These are phyloP conservation scores for Nemoura dubitans DNA, from an alignment of 2,888 invertebrate species.

Conservation along the genomic window DNA sequence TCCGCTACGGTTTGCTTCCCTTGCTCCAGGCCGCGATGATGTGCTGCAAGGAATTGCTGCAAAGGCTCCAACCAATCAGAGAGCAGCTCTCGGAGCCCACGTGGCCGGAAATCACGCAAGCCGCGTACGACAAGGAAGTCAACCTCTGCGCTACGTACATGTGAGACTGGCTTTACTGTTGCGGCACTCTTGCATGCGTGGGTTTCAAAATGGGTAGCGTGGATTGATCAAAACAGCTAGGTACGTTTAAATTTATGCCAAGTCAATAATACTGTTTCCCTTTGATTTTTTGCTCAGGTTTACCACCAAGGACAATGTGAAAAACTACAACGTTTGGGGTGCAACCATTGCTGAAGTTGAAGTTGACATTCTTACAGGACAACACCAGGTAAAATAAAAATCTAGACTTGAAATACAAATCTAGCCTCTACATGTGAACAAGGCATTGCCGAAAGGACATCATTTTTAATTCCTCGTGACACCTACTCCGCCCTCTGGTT, in stretches of 20 bases:
- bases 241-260: too few species aligned
- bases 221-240: too few species aligned
- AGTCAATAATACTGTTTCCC: too few species aligned
- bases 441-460: too few species aligned
- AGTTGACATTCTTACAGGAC: slow-evolving; percentile 81
- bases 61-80: slow-evolving; percentile 51
- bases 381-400: slow-evolving; percentile 63
- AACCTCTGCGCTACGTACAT: slow-evolving; percentile 71
- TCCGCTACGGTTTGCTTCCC: background rate
- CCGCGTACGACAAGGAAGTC: slow-evolving; percentile 65
- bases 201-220: too few species aligned
- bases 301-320: slow-evolving; percentile 62
- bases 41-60: slow-evolving; percentile 52
- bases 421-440: too few species aligned
- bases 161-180: slow-evolving; percentile 56
- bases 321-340: slow-evolving; percentile 72
- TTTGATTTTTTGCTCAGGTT: slow-evolving; percentile 55
- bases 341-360: slow-evolving; percentile 75
- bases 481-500: too few species aligned
- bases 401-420: too few species aligned
- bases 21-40: slow-evolving; percentile 51
- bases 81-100: slow-evolving; percentile 48
- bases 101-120: slow-evolving; percentile 60
- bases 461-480: too few species aligned
- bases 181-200: too few species aligned